Evolutionary conservation across 2,888 invertebrate genomes (phyloP).

Genomic region (Scaptodrosophila latifasciaeformis): DNA sequence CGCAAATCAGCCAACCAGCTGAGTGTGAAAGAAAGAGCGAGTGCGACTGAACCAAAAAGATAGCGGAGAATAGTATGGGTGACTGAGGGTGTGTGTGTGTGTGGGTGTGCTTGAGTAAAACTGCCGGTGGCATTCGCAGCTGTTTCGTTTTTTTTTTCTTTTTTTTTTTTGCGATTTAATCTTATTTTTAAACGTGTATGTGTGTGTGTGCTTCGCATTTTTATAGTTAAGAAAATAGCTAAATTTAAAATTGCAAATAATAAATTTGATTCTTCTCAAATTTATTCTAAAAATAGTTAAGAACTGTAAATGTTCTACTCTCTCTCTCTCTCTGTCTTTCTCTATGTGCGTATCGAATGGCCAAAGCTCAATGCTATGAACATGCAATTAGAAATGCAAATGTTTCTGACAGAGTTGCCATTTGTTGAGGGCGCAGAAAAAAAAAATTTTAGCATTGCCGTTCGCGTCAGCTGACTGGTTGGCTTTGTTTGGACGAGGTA

Average conservation of each 20-base stretch:
- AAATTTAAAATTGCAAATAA: neutral
- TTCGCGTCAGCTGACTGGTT: constrained; percentile 56
- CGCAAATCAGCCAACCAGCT: constrained; percentile 50
- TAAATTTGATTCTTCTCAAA: no score
- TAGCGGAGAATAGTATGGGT: neutral
- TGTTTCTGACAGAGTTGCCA: constrained; percentile 13
- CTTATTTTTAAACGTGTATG: constrained; percentile 7
- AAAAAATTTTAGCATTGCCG: constrained; percentile 6
- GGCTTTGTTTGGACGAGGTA: constrained; percentile 28
- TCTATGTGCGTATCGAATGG: no score
- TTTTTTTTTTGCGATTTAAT: constrained; percentile 15
- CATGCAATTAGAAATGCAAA: constrained; percentile 3
- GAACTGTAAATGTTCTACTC: no score
- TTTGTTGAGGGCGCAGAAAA: neutral
- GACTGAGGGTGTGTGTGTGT: neutral
- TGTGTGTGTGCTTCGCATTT: constrained; percentile 2
- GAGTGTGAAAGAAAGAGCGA: constrained; percentile 49
- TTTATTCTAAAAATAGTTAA: constrained; percentile 23
- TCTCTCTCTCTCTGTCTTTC: no score
- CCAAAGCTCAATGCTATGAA: no score
- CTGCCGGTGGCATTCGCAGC: constrained; percentile 45
- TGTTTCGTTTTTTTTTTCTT: constrained; percentile 35
- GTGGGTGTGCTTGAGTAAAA: constrained; percentile 21
- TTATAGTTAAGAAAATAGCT: constrained; percentile 14
- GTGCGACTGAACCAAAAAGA: constrained; percentile 49